These are phyloP conservation scores for Planiliza haematocheilus DNA, from an alignment of 2,113 vertebrate genomes.

Conservation along the genomic window DNA sequence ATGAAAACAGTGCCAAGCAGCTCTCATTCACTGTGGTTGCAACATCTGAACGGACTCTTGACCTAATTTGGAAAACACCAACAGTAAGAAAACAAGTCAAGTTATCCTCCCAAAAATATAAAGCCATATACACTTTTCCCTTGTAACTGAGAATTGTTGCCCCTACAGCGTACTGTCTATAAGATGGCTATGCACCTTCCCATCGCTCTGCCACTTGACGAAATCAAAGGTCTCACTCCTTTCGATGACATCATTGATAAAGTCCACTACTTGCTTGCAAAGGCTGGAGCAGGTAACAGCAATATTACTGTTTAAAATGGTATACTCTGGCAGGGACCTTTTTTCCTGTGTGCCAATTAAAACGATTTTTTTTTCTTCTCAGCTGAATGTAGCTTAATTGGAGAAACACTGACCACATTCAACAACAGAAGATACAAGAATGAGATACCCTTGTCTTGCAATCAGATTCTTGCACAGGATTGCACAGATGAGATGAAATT, in stretches of 20 bases:
- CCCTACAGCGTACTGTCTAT: conserved; percentile 79
- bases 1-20: conserved; percentile 76
- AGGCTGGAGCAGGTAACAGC: conserved; percentile 63
- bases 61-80: conserved; percentile 81
- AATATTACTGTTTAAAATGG: background rate
- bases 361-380: background rate
- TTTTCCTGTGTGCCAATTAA: background rate
- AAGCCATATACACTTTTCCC: background rate
- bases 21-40: conserved; percentile 74
- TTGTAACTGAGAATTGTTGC: conserved; percentile 4
- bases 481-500: conserved; percentile 86
- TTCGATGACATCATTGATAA: conserved; percentile 48
- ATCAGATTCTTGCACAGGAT: conserved; percentile 86
- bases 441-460: conserved; percentile 82
- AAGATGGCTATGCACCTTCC: conserved; percentile 79
- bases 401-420: conserved; percentile 81
- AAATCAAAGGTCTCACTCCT: conserved; percentile 37
- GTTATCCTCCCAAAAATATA: background rate
- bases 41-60: conserved; percentile 70
- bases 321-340: background rate
- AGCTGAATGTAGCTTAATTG: conserved; percentile 68
- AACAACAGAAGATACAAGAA: conserved; percentile 79
- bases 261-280: conserved; percentile 58
- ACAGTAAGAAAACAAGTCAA: conserved; percentile 63
- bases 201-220: conserved; percentile 77